Conservation (phyloP, 2,113 vertebrate genomes). For the Hymenochirus boettgeri region DNA sequence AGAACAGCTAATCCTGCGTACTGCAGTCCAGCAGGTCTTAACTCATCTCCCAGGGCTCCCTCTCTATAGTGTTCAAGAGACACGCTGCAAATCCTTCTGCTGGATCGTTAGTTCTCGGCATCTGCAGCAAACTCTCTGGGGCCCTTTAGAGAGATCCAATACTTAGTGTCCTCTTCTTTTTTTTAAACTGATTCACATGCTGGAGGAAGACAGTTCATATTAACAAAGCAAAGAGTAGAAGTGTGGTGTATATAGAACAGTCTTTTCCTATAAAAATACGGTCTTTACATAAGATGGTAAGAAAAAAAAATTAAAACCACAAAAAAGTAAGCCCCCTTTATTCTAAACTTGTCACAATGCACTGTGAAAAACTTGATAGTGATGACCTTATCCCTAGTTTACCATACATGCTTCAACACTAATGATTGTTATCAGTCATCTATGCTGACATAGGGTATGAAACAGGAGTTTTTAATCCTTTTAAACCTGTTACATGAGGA, state of each 20-base stretch:
- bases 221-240: constrained; percentile 2
- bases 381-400: too few species aligned
- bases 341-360: too few species aligned
- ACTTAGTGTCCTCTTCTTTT: constrained; percentile 21
- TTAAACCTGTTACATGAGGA: too few species aligned
- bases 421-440: too few species aligned
- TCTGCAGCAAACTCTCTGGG: constrained; percentile 27
- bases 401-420: too few species aligned
- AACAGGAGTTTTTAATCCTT: too few species aligned
- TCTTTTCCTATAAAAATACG: background rate
- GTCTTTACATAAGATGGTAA: background rate
- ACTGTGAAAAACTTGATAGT: too few species aligned
- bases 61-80: constrained; percentile 29
- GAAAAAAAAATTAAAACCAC: too few species aligned
- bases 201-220: constrained; percentile 19
- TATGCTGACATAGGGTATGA: too few species aligned
- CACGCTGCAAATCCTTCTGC: constrained; percentile 25
- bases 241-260: background rate
- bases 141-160: constrained; percentile 15
- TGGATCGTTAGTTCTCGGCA: constrained; percentile 28
- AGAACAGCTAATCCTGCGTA: constrained; percentile 39
- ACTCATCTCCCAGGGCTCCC: constrained; percentile 23
- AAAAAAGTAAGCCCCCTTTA: too few species aligned
- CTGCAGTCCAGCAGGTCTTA: constrained; percentile 22
- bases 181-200: constrained; percentile 23